These are phyloP conservation scores for Gallinago media DNA, from an alignment of 2,113 vertebrate species.

Conservation along the genomic window DNA sequence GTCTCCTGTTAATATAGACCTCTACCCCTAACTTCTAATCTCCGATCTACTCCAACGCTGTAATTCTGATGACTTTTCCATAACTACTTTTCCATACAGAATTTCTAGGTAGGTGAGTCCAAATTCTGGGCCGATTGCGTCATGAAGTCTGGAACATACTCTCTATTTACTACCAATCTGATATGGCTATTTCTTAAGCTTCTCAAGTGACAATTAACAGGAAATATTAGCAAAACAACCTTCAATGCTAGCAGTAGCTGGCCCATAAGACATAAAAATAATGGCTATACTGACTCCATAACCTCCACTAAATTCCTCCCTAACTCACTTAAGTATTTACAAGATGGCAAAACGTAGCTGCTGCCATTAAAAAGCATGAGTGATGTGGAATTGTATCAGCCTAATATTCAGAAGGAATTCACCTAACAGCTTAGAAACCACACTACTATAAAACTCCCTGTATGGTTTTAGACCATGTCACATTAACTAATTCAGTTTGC, in stretches of 20 bases:
- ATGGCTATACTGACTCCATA: neutral
- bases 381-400: neutral
- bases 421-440: neutral
- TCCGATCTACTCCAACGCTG: neutral
- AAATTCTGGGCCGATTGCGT: neutral
- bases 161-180: neutral
- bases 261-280: neutral
- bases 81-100: neutral
- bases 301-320: neutral
- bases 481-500: neutral
- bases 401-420: neutral
- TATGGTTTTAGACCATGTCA: neutral
- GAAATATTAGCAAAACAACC: neutral
- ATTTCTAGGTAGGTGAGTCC: neutral
- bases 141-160: neutral
- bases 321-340: neutral
- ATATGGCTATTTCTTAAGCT: neutral
- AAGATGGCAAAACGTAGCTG: neutral
- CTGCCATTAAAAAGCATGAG: neutral
- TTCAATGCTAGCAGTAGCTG: neutral
- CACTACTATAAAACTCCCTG: neutral
- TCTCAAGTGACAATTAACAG: neutral
- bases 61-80: neutral
- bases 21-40: neutral
- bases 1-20: neutral